Conservation (phyloP, 2,797 vertebrate species). For the Gila robusta region DNA sequence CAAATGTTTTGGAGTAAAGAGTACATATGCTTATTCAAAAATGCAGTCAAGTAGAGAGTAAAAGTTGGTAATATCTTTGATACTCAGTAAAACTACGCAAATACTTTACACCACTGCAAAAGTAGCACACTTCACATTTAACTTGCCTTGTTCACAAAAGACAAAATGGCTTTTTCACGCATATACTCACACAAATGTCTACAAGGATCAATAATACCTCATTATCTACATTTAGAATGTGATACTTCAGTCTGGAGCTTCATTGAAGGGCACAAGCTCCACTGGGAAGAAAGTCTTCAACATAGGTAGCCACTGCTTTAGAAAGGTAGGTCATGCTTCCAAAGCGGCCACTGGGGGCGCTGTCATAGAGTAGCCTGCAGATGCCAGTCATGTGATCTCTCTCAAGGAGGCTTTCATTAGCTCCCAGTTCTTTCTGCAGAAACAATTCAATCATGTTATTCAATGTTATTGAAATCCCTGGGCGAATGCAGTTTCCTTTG, state of each 20-base stretch:
- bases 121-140: background rate
- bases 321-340: constrained; percentile 98
- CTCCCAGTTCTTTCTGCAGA: constrained; percentile 88
- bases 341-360: constrained; percentile 93
- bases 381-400: constrained; percentile 88
- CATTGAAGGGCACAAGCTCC: constrained; percentile 91
- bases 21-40: no score
- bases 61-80: no score
- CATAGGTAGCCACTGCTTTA: constrained; percentile 88
- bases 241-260: constrained; percentile 43
- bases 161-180: background rate
- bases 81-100: background rate
- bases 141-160: background rate
- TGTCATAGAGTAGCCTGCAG: constrained; percentile 93
- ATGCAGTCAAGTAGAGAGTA: no score
- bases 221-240: constrained; percentile 3
- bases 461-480: background rate
- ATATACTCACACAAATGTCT: background rate
- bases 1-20: no score
- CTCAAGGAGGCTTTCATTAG: constrained; percentile 88
- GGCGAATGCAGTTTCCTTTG: background rate
- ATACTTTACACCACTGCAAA: background rate
- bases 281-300: constrained; percentile 91
- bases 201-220: background rate
- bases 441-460: background rate